Evolutionary conservation across 2,888 invertebrate genomes (phyloP).

Genomic region (Yponomeuta sedellus): DNA sequence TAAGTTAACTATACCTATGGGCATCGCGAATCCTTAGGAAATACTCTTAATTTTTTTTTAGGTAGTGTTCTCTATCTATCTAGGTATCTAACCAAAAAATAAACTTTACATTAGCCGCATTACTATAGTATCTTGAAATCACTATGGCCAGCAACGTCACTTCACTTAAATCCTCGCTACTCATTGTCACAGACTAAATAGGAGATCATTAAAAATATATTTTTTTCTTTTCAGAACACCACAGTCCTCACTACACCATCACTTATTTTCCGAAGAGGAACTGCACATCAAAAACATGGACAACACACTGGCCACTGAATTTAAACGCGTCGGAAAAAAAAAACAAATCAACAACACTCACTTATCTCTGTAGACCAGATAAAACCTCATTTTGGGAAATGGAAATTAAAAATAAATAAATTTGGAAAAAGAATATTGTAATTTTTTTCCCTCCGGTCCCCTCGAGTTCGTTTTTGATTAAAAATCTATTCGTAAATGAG

Average conservation of each 20-base stretch:
- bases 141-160: conserved; percentile 42
- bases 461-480: conserved; percentile 25
- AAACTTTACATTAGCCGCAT: conserved; percentile 39
- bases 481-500: conserved; percentile 33
- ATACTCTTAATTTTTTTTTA: too few species aligned
- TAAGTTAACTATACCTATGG: too few species aligned
- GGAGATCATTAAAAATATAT: too few species aligned
- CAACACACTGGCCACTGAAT: too few species aligned
- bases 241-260: too few species aligned
- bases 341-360: conserved; percentile 32
- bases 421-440: conserved; percentile 20
- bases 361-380: conserved; percentile 58
- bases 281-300: too few species aligned
- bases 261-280: too few species aligned
- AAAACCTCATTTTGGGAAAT: conserved; percentile 51
- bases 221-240: not conserved
- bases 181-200: too few species aligned
- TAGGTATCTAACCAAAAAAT: not conserved
- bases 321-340: too few species aligned
- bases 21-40: too few species aligned
- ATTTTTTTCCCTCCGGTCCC: not conserved
- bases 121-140: conserved; percentile 43
- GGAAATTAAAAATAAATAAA: conserved; percentile 26
- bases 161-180: conserved; percentile 37
- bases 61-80: too few species aligned